Conservation (phyloP, 2,797 vertebrate species). For the Silurus aristotelis region DNA sequence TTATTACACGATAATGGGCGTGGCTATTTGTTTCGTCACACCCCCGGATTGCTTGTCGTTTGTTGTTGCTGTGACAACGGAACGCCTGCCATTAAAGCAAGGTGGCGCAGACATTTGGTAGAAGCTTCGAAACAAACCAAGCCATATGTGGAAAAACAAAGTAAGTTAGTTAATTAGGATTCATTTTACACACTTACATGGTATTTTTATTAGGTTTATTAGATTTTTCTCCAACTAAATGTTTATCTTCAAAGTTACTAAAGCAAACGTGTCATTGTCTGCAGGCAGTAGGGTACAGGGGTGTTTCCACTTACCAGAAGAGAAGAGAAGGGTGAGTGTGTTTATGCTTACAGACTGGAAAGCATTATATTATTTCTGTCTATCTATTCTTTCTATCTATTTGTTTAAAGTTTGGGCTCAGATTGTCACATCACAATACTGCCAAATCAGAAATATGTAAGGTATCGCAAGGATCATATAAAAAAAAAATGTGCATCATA, state of each 20-base stretch:
- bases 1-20: not conserved
- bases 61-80: slow-evolving; percentile 43
- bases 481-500: not conserved
- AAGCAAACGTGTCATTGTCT: slow-evolving; percentile 21
- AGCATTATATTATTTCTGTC: not conserved
- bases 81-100: not conserved
- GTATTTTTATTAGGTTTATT: not conserved
- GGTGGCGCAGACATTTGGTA: not conserved
- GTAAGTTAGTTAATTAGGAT: slow-evolving; percentile 33
- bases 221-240: not conserved
- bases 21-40: not conserved
- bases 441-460: not conserved
- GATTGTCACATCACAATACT: not conserved
- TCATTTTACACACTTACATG: not conserved
- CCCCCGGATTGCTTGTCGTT: not conserved
- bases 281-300: slow-evolving; percentile 67
- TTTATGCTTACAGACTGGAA: not conserved
- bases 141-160: slow-evolving; percentile 67
- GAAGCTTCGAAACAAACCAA: not conserved
- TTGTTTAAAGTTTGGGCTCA: not conserved
- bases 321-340: slow-evolving; percentile 69
- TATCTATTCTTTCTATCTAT: not conserved
- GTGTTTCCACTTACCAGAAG: slow-evolving; percentile 58
- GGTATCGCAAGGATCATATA: not conserved
- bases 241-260: not conserved